Evolutionary conservation across 2,888 invertebrate species (phyloP).

Genomic region (Lithophane semibrunnea): DNA sequence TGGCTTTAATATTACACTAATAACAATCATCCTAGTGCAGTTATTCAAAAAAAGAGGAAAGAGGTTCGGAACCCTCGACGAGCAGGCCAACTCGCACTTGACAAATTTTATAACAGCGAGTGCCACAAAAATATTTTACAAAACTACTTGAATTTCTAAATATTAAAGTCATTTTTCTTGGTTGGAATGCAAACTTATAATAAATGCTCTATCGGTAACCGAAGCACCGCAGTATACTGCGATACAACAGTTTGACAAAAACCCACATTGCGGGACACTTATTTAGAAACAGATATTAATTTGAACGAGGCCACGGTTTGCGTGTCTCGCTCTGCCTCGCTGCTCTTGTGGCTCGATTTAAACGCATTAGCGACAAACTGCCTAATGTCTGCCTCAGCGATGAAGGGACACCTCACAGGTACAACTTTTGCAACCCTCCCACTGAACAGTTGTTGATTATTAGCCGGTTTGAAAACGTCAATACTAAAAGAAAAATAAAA

Average conservation of each 20-base stretch:
- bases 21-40: background rate
- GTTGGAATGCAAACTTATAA: constrained; percentile 51
- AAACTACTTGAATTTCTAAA: constrained; percentile 51
- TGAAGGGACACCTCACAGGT: constrained; percentile 1
- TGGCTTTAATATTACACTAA: background rate
- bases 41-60: background rate
- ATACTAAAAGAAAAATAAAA: background rate
- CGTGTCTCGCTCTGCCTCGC: constrained; percentile 78
- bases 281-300: constrained; percentile 88
- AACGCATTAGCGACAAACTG: constrained; percentile 63
- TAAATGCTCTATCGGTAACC: constrained; percentile 51
- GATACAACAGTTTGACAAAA: constrained; percentile 72
- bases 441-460: background rate
- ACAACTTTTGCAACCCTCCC: constrained; percentile 5
- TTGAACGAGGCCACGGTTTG: constrained; percentile 82
- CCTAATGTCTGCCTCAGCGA: constrained; percentile 54
- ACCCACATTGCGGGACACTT: constrained; percentile 82
- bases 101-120: background rate
- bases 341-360: constrained; percentile 65
- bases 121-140: constrained; percentile 38
- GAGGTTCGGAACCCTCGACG: no score
- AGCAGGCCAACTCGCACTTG: background rate
- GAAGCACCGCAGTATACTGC: constrained; percentile 46
- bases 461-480: background rate
- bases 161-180: constrained; percentile 50